Evolutionary conservation across 35 echinoderm and acorn worm genomes (phyloP).

Genomic region (Amphiura filiformis): DNA sequence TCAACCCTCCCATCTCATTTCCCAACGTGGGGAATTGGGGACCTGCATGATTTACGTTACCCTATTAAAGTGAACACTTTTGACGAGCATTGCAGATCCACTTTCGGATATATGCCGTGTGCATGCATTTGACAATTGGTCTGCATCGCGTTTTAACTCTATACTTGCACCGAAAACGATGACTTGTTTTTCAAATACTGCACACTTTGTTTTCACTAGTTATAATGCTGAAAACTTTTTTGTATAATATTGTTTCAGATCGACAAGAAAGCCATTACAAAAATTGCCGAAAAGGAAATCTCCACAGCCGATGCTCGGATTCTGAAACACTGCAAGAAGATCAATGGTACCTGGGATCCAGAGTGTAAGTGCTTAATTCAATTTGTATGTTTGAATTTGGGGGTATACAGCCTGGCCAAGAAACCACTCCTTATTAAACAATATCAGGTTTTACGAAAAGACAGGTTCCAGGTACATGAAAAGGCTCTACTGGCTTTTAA

Average conservation of each 20-base stretch:
- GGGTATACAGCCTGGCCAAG: too few relatives aligned
- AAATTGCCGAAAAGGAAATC: constrained; percentile 46
- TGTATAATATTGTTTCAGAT: constrained; percentile 59
- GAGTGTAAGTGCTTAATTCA: neutral
- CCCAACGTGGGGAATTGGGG: too few relatives aligned
- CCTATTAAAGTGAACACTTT: neutral
- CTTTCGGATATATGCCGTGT: neutral
- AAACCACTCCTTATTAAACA: too few relatives aligned
- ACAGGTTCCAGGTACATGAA: too few relatives aligned
- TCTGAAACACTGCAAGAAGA: constrained; percentile 29
- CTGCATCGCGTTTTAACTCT: too few relatives aligned
- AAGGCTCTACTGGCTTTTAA: too few relatives aligned
- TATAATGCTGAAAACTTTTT: neutral
- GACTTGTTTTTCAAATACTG: neutral
- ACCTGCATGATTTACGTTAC: too few relatives aligned
- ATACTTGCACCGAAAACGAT: too few relatives aligned
- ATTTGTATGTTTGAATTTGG: too few relatives aligned
- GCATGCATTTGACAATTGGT: too few relatives aligned
- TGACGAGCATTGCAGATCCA: neutral
- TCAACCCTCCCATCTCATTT: too few relatives aligned
- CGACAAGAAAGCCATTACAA: constrained; percentile 64
- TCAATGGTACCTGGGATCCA: neutral
- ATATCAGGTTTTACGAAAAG: too few relatives aligned
- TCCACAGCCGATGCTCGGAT: constrained; percentile 19
- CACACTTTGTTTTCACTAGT: neutral